Evolutionary conservation across 2,888 invertebrate genomes (phyloP).

Genomic region (Leucoma salicis): DNA sequence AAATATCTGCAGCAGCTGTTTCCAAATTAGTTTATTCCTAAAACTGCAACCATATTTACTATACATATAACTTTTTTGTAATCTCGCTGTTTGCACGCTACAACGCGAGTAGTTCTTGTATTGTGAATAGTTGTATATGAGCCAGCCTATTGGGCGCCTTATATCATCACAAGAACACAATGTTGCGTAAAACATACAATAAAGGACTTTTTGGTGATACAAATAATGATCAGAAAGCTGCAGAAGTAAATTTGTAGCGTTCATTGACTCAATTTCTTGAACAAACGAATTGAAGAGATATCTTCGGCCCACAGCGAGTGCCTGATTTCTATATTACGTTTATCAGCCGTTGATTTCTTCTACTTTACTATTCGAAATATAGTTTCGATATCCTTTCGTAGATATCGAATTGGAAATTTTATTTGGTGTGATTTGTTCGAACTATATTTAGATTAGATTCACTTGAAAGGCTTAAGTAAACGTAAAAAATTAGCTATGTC

Average conservation of each 20-base stretch:
- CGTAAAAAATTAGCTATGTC: too few relatives aligned
- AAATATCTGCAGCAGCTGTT: too few relatives aligned
- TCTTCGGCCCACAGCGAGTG: constrained; percentile 18
- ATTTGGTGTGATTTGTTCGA: background rate
- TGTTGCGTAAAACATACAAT: background rate
- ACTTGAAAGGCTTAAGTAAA: too few relatives aligned
- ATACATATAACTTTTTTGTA: constrained; percentile 25
- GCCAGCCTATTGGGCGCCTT: constrained; percentile 47
- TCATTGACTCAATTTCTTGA: constrained; percentile 54
- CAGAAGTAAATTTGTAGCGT: constrained; percentile 20
- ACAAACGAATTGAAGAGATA: constrained; percentile 44
- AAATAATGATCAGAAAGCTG: constrained; percentile 1
- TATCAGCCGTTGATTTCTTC: constrained; percentile 28
- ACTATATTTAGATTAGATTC: too few relatives aligned
- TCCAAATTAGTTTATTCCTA: too few relatives aligned
- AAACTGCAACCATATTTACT: constrained; percentile 1
- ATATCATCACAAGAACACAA: constrained; percentile 13
- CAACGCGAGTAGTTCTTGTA: constrained; percentile 40
- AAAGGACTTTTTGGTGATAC: background rate
- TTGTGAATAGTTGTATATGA: constrained; percentile 30
- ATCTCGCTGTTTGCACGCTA: constrained; percentile 42
- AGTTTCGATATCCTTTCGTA: constrained; percentile 1
- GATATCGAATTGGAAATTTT: background rate
- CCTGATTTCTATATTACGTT: constrained; percentile 39
- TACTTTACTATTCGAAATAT: background rate